Evolutionary conservation across 2,113 vertebrate species (phyloP), one percentile per base, ranked within the genome.

Genomic region (Mus spicilegus): DNA sequence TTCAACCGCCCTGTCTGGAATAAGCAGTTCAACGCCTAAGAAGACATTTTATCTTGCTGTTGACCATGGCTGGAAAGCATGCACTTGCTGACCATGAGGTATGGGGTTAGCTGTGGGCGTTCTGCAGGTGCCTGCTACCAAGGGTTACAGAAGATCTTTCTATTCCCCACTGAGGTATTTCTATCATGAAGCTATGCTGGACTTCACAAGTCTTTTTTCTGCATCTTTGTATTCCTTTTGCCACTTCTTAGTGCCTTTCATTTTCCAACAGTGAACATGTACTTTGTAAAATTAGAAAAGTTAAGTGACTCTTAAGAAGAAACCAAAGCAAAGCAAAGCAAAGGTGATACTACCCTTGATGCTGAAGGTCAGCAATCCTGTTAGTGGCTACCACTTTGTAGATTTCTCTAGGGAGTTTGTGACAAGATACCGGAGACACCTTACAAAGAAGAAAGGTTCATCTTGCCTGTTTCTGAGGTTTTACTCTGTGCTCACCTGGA

Each of bases 131-230:
- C 1, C 14, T 51, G 70, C 49, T 46, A 65, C n/a, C n/a, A 85
- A 65, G 70, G 28, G 51, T 33, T 91, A 30, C 22, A 91, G 56
- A 86, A 69, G 39, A 54, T 54, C 5, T 30, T 91, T 91, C 58
- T 70, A 81, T 63, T 95, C 58, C 65, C 54, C 72, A 58, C 46
- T 77, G 20, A 56, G 17, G 54, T 39, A 54, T 67, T 84, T 95
- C 75, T 76, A 22, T 78, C 46, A 93, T 61, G 63, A 88, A 51
- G 90, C 58, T 20, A 17, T 28, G 16, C 1, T 81, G 58, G 51
- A 86, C 91, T 95, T 86, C 30, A 70, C 65, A 87, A 89, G 78
- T 89, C 56, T 42, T n/a, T 80, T 93, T 77, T 61, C 20, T 92
- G 49, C 13, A 93, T 87, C 54, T 87, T 89, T 69, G 70, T 92